These are phyloP conservation scores for Nyctalus aviator DNA, from an alignment of 2,797 vertebrate genomes.

Conservation along the genomic window DNA sequence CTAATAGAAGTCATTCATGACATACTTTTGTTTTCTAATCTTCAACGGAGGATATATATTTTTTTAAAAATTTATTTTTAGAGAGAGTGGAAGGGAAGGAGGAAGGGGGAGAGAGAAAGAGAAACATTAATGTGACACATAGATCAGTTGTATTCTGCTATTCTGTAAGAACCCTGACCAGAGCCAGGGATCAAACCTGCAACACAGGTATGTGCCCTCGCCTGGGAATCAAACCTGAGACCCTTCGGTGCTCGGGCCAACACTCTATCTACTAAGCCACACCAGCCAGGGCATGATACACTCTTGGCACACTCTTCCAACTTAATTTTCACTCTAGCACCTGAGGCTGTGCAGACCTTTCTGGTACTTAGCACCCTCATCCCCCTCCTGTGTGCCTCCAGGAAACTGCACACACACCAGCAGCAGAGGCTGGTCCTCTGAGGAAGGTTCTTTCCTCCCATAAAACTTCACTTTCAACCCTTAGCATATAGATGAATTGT, in stretches of 20 bases:
- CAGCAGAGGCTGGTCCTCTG: neutral
- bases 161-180: no score
- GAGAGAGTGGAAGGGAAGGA: no score
- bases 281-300: neutral
- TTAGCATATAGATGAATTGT: neutral
- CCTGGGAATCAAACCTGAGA: no score
- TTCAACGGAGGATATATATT: no score
- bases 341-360: neutral
- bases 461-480: constrained; percentile 34
- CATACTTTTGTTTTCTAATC: neutral
- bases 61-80: no score
- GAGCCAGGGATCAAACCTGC: no score
- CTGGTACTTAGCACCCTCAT: neutral
- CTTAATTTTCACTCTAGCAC: neutral
- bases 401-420: neutral
- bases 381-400: neutral
- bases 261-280: no score
- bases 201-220: no score
- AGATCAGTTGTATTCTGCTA: no score
- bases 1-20: neutral
- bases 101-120: no score
- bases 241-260: no score
- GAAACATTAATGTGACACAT: no score
- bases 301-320: neutral
- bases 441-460: constrained; percentile 9